Evolutionary conservation across 2,797 vertebrate species (phyloP).

Genomic region (Melanotaenia nigrans): DNA sequence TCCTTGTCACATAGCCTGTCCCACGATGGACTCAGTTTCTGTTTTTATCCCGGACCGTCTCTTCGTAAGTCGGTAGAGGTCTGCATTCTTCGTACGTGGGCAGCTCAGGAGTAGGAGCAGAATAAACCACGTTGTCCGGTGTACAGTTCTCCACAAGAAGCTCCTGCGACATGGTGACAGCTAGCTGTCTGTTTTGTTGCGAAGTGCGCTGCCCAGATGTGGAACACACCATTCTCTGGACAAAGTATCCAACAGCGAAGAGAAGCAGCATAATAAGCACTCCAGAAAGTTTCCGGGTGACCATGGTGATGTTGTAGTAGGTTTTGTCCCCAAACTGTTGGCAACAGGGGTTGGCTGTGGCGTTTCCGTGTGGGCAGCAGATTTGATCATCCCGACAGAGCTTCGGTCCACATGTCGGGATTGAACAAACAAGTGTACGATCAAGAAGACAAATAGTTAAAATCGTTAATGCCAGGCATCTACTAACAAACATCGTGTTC

Average conservation of each 20-base stretch:
- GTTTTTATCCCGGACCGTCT: conserved; percentile 51
- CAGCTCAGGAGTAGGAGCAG: conserved; percentile 26
- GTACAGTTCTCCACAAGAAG: conserved; percentile 62
- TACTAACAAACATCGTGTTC: conserved; percentile 39
- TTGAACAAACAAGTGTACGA: conserved; percentile 32
- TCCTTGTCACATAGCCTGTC: conserved; percentile 31
- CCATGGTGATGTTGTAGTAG: conserved; percentile 87
- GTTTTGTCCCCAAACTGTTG: conserved; percentile 74
- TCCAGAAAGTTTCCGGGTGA: conserved; percentile 90
- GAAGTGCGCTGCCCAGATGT: conserved; percentile 55
- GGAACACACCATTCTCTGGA: conserved; percentile 78
- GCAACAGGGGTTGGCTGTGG: conserved; percentile 77
- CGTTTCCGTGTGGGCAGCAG: conserved; percentile 68
- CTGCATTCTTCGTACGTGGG: conserved; percentile 75
- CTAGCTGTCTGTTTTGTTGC: conserved; percentile 40
- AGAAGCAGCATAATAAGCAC: conserved; percentile 88
- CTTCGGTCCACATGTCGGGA: conserved; percentile 60
- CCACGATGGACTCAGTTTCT: neutral
- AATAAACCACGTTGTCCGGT: conserved; percentile 14
- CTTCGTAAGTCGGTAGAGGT: conserved; percentile 77
- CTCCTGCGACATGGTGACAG: conserved; percentile 64
- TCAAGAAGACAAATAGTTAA: conserved; percentile 28
- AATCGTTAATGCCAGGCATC: neutral
- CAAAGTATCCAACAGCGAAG: conserved; percentile 87
- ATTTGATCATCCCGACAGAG: conserved; percentile 58